Evolutionary conservation across 2,113 vertebrate species (phyloP).

Genomic region (Blennius ocellaris): DNA sequence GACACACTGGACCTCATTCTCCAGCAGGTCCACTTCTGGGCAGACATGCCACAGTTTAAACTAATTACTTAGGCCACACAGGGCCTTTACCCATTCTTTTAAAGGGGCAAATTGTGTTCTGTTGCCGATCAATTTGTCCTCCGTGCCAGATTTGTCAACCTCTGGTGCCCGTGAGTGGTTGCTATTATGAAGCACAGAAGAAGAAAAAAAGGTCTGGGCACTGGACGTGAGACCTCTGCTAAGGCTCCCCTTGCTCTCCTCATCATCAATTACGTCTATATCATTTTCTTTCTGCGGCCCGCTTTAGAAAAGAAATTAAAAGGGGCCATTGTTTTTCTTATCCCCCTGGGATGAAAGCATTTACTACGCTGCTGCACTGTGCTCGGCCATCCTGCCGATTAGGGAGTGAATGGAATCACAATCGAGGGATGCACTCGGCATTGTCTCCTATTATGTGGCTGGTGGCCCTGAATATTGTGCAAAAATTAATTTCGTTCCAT

Average conservation of each 20-base stretch:
- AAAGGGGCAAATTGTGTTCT: constrained; percentile 74
- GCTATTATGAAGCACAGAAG: constrained; percentile 68
- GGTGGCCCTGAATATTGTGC: constrained; percentile 72
- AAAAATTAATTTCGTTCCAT: constrained; percentile 77
- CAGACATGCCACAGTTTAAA: constrained; percentile 66
- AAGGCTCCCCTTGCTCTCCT: constrained; percentile 65
- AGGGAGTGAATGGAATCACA: constrained; percentile 74
- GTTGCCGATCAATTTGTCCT: constrained; percentile 79
- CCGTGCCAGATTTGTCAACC: constrained; percentile 75
- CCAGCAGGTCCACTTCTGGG: constrained; percentile 44
- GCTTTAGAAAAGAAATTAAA: constrained; percentile 77
- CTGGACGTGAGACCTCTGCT: constrained; percentile 65
- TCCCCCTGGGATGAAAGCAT: constrained; percentile 78
- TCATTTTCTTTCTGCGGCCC: constrained; percentile 71
- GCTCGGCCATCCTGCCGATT: constrained; percentile 70
- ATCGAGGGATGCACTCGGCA: constrained; percentile 68
- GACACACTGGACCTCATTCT: constrained; percentile 37
- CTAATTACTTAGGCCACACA: constrained; percentile 71
- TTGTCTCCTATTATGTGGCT: constrained; percentile 75
- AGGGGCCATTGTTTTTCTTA: constrained; percentile 80
- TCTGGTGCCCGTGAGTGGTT: constrained; percentile 62
- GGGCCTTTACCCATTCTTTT: constrained; percentile 64
- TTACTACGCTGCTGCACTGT: constrained; percentile 61
- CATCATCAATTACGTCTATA: constrained; percentile 81
- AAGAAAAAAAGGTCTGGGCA: constrained; percentile 39